Conservation (phyloP, 1,140 invertebrate genomes). For the Drosophila navojoa region DNA sequence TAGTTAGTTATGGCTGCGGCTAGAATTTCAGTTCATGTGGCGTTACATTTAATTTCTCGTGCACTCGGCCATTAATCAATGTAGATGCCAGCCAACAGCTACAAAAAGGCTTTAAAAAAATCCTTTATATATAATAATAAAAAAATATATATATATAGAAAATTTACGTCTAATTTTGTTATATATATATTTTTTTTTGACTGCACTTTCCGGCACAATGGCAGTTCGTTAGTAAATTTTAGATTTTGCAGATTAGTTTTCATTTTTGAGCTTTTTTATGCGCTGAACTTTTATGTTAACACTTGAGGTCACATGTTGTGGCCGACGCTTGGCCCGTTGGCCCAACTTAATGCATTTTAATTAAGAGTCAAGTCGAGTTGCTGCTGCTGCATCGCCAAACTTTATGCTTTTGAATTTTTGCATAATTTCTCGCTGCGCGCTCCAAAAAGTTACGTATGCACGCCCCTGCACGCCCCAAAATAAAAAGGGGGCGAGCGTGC, state of each 20-base stretch:
- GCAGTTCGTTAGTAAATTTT: conserved; percentile 40
- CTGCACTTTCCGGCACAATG: conserved; percentile 31
- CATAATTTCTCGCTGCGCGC: conserved; percentile 37
- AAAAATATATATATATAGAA: neutral
- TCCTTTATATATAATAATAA: conserved; percentile 11
- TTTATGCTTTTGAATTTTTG: conserved; percentile 59
- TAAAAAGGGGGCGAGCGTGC: neutral
- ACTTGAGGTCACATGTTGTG: conserved; percentile 53
- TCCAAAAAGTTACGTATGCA: conserved; percentile 23
- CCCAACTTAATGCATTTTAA: conserved; percentile 64
- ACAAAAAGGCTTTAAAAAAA: conserved; percentile 5
- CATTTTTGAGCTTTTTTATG: neutral
- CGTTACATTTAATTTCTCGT: conserved; percentile 48
- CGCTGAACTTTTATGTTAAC: conserved; percentile 43
- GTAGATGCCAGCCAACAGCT: conserved; percentile 11
- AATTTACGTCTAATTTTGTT: neutral
- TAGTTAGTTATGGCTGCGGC: conserved; percentile 41
- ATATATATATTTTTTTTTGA: neutral
- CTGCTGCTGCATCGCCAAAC: conserved; percentile 36
- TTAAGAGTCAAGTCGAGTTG: conserved; percentile 45
- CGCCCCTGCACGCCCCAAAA: neutral
- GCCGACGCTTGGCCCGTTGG: conserved; percentile 13
- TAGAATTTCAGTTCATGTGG: conserved; percentile 38
- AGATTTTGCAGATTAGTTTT: conserved; percentile 40
- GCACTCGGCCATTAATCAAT: conserved; percentile 48